Conservation (phyloP, 2,797 vertebrate genomes). For the Mormyrus hasselquistii region DNA sequence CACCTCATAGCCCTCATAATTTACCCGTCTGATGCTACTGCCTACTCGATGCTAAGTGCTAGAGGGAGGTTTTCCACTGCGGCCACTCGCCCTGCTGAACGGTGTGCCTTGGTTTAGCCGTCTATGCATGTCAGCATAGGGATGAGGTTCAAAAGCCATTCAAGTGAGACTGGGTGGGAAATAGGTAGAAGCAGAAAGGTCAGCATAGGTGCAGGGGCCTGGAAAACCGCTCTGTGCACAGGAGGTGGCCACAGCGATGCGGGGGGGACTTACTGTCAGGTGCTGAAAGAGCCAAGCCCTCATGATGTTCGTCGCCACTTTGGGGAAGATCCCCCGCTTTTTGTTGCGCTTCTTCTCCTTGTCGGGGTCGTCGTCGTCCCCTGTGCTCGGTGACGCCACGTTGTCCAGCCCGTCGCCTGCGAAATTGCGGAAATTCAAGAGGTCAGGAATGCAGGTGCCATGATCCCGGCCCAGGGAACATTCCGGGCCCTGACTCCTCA, state of each 20-base stretch:
- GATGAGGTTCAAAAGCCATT: not conserved
- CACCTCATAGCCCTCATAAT: not conserved
- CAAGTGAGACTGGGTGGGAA: not conserved
- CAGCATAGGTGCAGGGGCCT: not conserved
- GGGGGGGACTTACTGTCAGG: slow-evolving; percentile 84
- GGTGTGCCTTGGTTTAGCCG: not conserved
- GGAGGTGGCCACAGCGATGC: slow-evolving; percentile 1
- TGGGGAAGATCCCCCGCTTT: slow-evolving; percentile 98
- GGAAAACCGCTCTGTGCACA: not conserved
- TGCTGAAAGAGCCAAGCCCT: slow-evolving; percentile 99
- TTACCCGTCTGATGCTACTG: not conserved
- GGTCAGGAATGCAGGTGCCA: not conserved
- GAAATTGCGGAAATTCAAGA: slow-evolving; percentile 47
- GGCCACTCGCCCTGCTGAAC: not conserved
- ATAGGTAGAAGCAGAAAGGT: not conserved
- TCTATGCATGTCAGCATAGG: not conserved
- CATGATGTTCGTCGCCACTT: slow-evolving; percentile 99
- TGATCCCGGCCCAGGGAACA: not conserved
- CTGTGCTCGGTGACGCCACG: slow-evolving; percentile 98
- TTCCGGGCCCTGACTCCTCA: not conserved
- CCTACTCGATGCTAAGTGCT: not conserved
- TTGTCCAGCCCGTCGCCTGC: slow-evolving; percentile 99
- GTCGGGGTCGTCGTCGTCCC: slow-evolving; percentile 98
- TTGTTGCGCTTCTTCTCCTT: slow-evolving; percentile 99
- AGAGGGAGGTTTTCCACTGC: not conserved